Evolutionary conservation across 2,888 invertebrate species (phyloP).

Genomic region (Phalera bucephala): DNA sequence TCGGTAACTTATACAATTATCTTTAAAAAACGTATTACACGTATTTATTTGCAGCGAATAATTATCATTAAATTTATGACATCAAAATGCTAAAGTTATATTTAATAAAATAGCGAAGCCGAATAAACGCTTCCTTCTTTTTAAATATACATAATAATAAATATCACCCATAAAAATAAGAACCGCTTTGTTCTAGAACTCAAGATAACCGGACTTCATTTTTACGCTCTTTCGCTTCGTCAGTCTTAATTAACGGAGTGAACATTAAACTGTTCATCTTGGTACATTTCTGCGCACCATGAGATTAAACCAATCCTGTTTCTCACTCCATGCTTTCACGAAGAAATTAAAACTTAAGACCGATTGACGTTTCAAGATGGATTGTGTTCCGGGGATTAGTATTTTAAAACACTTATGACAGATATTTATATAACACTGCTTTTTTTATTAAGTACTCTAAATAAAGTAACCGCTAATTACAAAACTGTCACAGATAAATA

Average conservation of each 20-base stretch:
- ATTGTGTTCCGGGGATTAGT: constrained; percentile 23
- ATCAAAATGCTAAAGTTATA: too few relatives aligned
- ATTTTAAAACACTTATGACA: constrained; percentile 19
- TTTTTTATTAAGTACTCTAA: constrained; percentile 11
- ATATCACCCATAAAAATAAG: too few relatives aligned
- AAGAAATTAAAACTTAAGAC: constrained; percentile 30
- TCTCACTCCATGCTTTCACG: constrained; percentile 27
- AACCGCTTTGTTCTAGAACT: too few relatives aligned
- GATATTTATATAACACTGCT: constrained; percentile 13
- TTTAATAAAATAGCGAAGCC: too few relatives aligned
- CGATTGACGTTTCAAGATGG: constrained; percentile 29
- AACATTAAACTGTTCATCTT: too few relatives aligned
- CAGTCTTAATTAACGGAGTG: constrained; percentile 1
- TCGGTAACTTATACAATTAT: too few relatives aligned
- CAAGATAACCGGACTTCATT: too few relatives aligned
- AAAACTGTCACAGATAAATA: constrained; percentile 7
- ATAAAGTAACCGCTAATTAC: constrained; percentile 8
- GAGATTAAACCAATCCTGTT: constrained; percentile 24
- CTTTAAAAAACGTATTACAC: too few relatives aligned
- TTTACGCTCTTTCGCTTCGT: not conserved
- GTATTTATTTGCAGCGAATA: too few relatives aligned
- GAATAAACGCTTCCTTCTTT: too few relatives aligned
- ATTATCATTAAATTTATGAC: too few relatives aligned
- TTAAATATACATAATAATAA: too few relatives aligned
- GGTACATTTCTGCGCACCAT: not conserved